These are phyloP conservation scores for Cylindroiulus punctatus DNA, from an alignment of 2,888 invertebrate species.

Conservation along the genomic window DNA sequence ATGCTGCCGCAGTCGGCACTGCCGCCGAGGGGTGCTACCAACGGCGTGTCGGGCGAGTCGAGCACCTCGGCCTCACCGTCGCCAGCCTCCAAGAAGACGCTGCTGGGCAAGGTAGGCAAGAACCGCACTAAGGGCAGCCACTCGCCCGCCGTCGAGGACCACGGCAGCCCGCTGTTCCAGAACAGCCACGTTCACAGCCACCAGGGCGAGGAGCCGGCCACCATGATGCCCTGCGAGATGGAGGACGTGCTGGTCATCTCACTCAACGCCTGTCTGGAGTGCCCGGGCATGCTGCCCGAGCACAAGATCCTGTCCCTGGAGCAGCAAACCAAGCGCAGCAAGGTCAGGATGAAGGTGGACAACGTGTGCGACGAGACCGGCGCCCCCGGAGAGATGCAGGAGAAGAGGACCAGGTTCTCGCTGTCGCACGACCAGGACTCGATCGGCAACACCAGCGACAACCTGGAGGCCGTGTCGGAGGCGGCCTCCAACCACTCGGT, in stretches of 20 bases:
- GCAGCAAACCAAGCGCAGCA: conserved; percentile 64
- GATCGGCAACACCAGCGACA: conserved; percentile 83
- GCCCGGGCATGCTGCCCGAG: conserved; percentile 75
- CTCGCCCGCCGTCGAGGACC: conserved; percentile 40
- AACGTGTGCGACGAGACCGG: conserved; percentile 60
- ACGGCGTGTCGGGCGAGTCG: conserved; percentile 40
- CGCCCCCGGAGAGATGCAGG: conserved; percentile 61
- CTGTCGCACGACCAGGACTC: conserved; percentile 90
- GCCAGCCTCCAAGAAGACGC: conserved; percentile 62
- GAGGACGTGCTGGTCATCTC: conserved; percentile 76
- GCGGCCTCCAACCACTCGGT: conserved; percentile 96
- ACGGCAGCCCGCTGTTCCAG: conserved; percentile 5
- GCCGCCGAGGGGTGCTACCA: conserved; percentile 51
- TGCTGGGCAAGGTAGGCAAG: conserved; percentile 57
- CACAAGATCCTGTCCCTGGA: conserved; percentile 69
- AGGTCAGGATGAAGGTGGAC: conserved; percentile 61
- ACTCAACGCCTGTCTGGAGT: conserved; percentile 72
- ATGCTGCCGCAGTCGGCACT: conserved; percentile 63
- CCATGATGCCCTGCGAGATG: conserved; percentile 15
- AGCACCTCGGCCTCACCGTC: conserved; percentile 55
- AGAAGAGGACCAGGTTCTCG: conserved; percentile 75
- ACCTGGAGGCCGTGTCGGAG: conserved; percentile 93
- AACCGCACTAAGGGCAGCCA: conserved; percentile 48
- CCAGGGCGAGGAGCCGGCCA: conserved; percentile 50
- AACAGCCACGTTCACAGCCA: neutral